Base-by-base conservation (phyloP, 2,797 vertebrate species). In the Silurus lanzhouensis region DNA sequence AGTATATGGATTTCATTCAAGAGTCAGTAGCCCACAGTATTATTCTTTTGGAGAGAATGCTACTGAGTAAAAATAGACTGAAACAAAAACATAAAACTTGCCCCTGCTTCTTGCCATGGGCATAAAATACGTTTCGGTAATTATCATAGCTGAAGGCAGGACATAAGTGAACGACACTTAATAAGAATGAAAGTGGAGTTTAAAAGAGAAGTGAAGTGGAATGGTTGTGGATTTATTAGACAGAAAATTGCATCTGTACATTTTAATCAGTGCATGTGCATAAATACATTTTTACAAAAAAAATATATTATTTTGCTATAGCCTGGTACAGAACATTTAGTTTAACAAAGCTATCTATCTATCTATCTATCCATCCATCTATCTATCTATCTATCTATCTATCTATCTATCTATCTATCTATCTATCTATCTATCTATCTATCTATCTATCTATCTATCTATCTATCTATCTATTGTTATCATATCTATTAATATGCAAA, bases 51-150 rank as follows among this genome's bases (percentile, higher is more conserved):
- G n/a, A 64, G 44, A 63, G 25, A 66, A 76, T 55, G 52, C 8
- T 25, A 57, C 27, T 74, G 70, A 60, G 55, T 74, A 70, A 86
- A 86, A 86, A 80, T 55, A 82, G 31, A 46, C 61, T 44, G 5
- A 70, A 52, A 80, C 27, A 70, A 55, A 52, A 57, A 52, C 57
- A 25, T 19, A n/a, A 66, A 19, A 2, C 31, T 63, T 64, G 20
- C 44, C 31, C 44, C 31, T 52, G 55, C 70, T 48, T n/a, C 15
- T 81, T 27, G 58, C 81, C 61, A 55, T 20, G 14, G 52, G 85
- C 83, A 57, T 77, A 10, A 46, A 78, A 25, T 48, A 77, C 60
- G 81, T 76, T 74, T 78, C 63, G 75, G 70, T 83, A 83, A 85
- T 60, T 61, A 83, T 68, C 75, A 75, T 27, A 22, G 72, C 58